Conservation (phyloP, 2,888 invertebrate species). For the Linnaemya tessellans region DNA sequence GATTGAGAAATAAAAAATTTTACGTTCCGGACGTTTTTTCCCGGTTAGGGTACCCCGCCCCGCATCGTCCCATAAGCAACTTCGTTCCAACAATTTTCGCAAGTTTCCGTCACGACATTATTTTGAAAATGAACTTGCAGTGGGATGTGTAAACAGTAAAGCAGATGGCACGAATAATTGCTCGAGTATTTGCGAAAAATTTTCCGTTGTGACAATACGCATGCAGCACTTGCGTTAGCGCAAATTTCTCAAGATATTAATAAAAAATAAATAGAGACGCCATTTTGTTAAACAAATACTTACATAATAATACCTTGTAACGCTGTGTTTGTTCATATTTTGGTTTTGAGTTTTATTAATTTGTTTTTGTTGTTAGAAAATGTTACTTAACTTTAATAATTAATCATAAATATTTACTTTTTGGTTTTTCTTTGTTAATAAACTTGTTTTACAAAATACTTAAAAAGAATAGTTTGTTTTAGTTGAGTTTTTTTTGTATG, state of each 20-base stretch:
- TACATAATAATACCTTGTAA: conserved; percentile 11
- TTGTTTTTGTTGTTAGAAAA: conserved; percentile 57
- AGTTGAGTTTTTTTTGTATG: conserved; percentile 50
- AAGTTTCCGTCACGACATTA: too few species aligned
- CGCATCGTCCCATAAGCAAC: too few species aligned
- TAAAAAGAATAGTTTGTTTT: conserved; percentile 68
- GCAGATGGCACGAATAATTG: too few species aligned
- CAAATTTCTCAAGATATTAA: background rate
- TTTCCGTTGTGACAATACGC: too few species aligned
- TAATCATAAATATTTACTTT: conserved; percentile 50
- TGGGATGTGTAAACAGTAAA: too few species aligned
- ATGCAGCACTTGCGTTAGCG: too few species aligned
- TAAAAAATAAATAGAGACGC: background rate
- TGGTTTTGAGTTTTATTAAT: conserved; percentile 34
- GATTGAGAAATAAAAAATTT: too few species aligned
- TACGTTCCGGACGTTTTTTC: too few species aligned
- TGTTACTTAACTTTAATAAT: conserved; percentile 56
- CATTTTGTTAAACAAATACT: background rate
- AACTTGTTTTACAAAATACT: conserved; percentile 56
- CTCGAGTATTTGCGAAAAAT: too few species aligned
- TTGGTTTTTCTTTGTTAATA: conserved; percentile 51
- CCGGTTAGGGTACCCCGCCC: too few species aligned
- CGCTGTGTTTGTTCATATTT: conserved; percentile 41
- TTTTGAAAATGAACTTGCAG: too few species aligned
- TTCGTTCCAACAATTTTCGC: too few species aligned